Conservation (phyloP, 2,888 invertebrate genomes). For the Allacma fusca region DNA sequence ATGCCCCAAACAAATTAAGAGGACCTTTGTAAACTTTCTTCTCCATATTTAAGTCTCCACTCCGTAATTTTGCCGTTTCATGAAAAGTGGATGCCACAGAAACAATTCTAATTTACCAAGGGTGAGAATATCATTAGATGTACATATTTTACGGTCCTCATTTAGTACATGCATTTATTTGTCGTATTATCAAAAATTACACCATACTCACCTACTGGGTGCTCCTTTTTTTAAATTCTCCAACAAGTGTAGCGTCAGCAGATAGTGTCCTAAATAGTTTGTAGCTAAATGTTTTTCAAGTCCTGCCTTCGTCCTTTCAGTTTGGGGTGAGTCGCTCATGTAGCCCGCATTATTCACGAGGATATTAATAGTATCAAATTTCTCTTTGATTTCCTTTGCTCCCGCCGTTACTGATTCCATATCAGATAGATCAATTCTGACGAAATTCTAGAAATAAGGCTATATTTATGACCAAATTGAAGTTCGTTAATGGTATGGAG, state of each 20-base stretch:
- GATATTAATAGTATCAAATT: background rate
- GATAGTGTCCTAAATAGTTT: background rate
- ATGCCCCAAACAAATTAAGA: conserved; percentile 18
- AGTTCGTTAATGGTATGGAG: too few species aligned
- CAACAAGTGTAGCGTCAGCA: background rate
- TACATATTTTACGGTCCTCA: background rate
- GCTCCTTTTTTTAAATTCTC: background rate
- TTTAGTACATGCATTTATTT: background rate
- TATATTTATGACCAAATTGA: too few species aligned
- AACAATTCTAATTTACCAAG: conserved; percentile 56
- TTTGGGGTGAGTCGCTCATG: background rate
- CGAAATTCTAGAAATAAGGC: too few species aligned
- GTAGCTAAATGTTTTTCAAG: conserved; percentile 9
- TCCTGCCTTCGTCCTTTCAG: background rate
- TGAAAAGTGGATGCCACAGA: conserved; percentile 62
- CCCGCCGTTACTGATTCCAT: background rate
- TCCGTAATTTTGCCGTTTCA: conserved; percentile 59
- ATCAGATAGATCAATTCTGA: background rate
- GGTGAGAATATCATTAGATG: background rate
- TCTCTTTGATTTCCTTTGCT: conserved; percentile 15
- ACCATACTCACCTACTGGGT: background rate
- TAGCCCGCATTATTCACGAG: conserved; percentile 15
- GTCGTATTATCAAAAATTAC: too few species aligned
- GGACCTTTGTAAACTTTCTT: background rate
- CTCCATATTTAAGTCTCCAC: conserved; percentile 51